Evolutionary conservation across 1,140 invertebrate genomes (phyloP).

Genomic region (Hypsibius dujardini): DNA sequence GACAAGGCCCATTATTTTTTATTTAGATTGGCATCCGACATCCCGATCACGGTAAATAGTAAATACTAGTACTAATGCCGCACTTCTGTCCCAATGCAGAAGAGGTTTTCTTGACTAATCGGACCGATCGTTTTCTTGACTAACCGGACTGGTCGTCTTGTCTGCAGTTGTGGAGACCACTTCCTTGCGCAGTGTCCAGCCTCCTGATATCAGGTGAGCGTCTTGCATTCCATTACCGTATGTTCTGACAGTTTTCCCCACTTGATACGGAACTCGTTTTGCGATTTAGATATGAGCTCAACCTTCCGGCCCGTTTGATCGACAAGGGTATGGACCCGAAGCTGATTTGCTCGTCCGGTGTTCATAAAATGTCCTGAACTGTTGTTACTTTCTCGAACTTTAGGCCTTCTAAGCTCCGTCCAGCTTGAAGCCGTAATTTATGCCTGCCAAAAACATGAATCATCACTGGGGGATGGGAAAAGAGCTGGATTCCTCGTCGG

Average conservation of each 20-base stretch:
- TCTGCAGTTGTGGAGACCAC: conserved; percentile 78
- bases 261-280: neutral
- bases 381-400: no score
- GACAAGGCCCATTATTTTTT: no score
- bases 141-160: no score
- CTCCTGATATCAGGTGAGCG: conserved; percentile 59
- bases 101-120: no score
- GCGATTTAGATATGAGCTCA: conserved; percentile 47
- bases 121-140: no score
- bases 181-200: conserved; percentile 83
- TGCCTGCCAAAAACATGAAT: conserved; percentile 84
- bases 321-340: conserved; percentile 60
- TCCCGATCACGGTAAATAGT: conserved; percentile 55
- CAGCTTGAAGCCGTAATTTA: conserved; percentile 92
- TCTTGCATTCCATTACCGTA: neutral
- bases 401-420: conserved; percentile 40
- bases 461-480: conserved; percentile 67
- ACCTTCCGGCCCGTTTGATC: conserved; percentile 67
- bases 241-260: neutral
- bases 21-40: conserved; percentile 68
- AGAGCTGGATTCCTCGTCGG: conserved; percentile 88
- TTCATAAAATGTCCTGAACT: no score
- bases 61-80: no score
- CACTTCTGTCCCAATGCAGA: no score
- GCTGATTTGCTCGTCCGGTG: no score